Evolutionary conservation across 2,113 vertebrate genomes (phyloP), one percentile per base, ranked within the genome.

Genomic region (Montifringilla adamsi): DNA sequence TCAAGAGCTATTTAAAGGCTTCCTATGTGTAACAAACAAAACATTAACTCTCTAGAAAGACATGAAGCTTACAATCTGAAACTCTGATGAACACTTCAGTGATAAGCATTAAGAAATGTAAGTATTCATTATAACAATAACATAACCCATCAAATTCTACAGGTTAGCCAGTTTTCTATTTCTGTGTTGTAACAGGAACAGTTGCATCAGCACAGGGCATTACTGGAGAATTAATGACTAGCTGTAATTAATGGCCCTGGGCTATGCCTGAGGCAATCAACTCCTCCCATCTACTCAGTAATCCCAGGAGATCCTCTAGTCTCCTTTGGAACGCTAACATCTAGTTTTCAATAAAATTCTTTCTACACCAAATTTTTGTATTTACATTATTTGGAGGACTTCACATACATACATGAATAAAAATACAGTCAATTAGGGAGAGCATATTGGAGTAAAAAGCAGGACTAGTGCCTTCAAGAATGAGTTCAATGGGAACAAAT

Each of bases 171-270:
- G 41, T 56, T 81, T 92, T 60, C 74, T 46, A 13, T 58, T 94
- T 89, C 72, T 79, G 37, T 62, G 21, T n/a, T 69, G 11, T 72
- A 88, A 78, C 27, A 79, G 87, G n/a, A 93, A 85, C 49, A 44
- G 47, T 75, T 53, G 89, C 78, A 96, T 43, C 60, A 88, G 62
- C 92, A 74, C 7, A 76, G 72, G 84, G 92, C 94, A 87, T 93
- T 93, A 95, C 58, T 84, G 20, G 8, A 63, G 76, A 91, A 95
- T 94, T 94, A 96, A 95, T 78, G 91, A 92, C 88, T 92, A 70
- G 77, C 59, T 92, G 63, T 56, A 81, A 94, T 95, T 91, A 96
- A 95, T 23, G 62, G 64, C 68, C 60, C 39, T 26, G 7, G 66
- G 86, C 77, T 95, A 53, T 69, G 89, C 85, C 74, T 84, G 53